A percentile compares a stretch with the other conserved stretches of the same genome.
Evolutionary conservation across 1,140 invertebrate species (phyloP).

Genomic region (Brachionus manjavacas): DNA sequence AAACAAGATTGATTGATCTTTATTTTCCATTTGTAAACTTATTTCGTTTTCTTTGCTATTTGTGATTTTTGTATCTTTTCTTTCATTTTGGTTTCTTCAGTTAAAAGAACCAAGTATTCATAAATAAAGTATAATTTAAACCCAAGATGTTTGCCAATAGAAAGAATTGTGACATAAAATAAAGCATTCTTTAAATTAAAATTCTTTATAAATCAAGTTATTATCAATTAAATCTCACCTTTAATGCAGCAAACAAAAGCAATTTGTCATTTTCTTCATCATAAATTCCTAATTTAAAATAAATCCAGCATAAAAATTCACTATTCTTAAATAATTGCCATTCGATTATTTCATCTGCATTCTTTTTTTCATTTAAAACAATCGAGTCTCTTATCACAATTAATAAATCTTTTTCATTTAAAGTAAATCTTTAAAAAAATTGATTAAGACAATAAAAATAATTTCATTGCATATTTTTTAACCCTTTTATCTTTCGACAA

Average conservation of each 20-base stretch:
- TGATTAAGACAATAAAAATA: neutral
- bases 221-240: too few relatives aligned
- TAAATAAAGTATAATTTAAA: neutral
- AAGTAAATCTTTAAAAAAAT: neutral
- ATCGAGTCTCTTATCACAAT: too few relatives aligned
- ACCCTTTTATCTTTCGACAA: neutral
- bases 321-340: constrained; percentile 9
- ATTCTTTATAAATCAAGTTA: too few relatives aligned
- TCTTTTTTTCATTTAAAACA: neutral
- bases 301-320: neutral
- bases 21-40: neutral
- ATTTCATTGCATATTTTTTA: neutral
- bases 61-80: neutral
- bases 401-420: neutral
- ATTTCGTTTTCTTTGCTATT: neutral
- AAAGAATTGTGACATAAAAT: neutral
- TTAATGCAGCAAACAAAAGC: too few relatives aligned
- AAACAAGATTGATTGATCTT: too few relatives aligned
- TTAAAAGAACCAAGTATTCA: neutral
- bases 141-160: neutral
- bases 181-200: neutral
- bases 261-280: constrained; percentile 1
- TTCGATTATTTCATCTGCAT: neutral
- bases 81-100: too few relatives aligned
- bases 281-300: neutral